Percentiles rank a stretch among this genome's conserved stretches.
These are phyloP conservation scores for Propithecus deckenii DNA, from an alignment of 2,797 vertebrate genomes.

Conservation along the genomic window DNA sequence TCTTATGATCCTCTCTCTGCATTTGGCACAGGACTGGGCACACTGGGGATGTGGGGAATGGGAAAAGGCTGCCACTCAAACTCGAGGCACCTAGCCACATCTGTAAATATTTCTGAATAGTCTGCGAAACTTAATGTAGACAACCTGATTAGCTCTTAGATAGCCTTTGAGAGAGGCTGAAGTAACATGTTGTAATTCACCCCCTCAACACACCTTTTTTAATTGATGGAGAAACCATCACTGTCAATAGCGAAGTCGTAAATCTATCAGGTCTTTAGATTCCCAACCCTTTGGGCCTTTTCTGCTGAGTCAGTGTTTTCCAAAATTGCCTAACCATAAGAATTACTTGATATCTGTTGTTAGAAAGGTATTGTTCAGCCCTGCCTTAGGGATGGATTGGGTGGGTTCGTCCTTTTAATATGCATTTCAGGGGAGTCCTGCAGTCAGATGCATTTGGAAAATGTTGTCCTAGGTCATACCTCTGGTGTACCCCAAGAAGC, in stretches of 20 bases:
- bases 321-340: neutral
- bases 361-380: neutral
- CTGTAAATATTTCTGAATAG: neutral
- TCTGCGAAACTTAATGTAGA: neutral
- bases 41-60: rapidly evolving
- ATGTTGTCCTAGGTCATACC: no score
- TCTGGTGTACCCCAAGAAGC: neutral
- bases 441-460: neutral
- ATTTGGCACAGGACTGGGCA: neutral
- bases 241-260: neutral
- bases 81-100: neutral
- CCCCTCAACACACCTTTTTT: neutral
- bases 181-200: neutral
- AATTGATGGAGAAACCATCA: neutral
- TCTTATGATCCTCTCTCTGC: neutral
- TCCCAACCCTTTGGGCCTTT: neutral
- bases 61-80: neutral
- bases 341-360: neutral
- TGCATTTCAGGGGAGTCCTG: neutral
- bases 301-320: neutral
- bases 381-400: neutral
- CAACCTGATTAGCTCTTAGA: neutral
- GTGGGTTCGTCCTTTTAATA: neutral
- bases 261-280: neutral
- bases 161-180: neutral